Conservation (phyloP, 1,140 invertebrate genomes). For the Heliconius hewitsoni region DNA sequence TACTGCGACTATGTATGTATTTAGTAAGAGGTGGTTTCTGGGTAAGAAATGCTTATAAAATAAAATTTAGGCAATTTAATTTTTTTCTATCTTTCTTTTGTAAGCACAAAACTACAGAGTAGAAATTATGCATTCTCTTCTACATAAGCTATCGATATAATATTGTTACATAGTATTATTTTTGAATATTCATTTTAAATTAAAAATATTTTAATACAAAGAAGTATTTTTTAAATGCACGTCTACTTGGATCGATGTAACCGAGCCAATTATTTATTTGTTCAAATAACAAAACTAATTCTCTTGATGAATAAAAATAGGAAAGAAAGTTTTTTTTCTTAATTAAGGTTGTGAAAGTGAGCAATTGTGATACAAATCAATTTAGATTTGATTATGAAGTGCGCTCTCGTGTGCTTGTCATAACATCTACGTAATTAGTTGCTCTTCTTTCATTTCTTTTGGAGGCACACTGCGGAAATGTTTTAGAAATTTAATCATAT, state of each 20-base stretch:
- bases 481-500: slow-evolving; percentile 9
- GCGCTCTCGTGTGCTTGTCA: slow-evolving; percentile 29
- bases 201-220: no score
- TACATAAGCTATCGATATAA: no score
- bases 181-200: no score
- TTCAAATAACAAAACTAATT: slow-evolving; percentile 14
- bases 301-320: slow-evolving; percentile 23
- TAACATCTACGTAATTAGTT: slow-evolving; percentile 28
- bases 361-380: slow-evolving; percentile 31
- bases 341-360: slow-evolving; percentile 35
- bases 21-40: no score
- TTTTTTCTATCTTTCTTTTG: no score
- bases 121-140: no score
- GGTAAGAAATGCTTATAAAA: no score
- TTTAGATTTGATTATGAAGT: slow-evolving; percentile 30
- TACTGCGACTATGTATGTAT: no score
- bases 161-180: no score
- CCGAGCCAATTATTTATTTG: neutral
- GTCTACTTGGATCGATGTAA: neutral
- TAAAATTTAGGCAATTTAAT: no score
- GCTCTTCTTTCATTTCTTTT: slow-evolving; percentile 1
- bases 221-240: neutral
- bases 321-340: slow-evolving; percentile 29
- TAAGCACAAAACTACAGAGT: no score
- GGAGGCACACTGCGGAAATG: neutral